Evolutionary conservation across 2,888 invertebrate species (phyloP).

Genomic region (Ferdinandea cuprea): DNA sequence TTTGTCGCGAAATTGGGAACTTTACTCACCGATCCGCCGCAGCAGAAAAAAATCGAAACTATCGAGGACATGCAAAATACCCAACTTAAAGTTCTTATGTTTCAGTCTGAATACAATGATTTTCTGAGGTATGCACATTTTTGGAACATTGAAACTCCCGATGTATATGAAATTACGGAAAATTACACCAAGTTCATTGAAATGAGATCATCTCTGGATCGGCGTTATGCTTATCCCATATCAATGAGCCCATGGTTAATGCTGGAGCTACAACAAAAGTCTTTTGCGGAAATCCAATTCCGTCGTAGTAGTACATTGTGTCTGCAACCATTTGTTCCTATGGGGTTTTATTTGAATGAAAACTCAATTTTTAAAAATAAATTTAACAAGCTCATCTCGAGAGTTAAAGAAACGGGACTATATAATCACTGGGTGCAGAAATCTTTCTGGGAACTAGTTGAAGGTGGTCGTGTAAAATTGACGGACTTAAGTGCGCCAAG

Average conservation of each 20-base stretch:
- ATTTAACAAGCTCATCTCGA: neutral
- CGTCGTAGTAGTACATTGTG: conserved; percentile 6
- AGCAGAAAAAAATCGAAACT: neutral
- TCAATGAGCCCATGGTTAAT: neutral
- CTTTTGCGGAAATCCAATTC: neutral
- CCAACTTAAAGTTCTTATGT: neutral
- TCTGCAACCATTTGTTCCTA: neutral
- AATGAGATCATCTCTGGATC: neutral
- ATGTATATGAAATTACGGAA: neutral
- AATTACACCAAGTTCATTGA: neutral
- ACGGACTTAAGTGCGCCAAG: neutral
- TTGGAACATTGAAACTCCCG: neutral
- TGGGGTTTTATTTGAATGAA: conserved; percentile 1
- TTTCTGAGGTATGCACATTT: neutral
- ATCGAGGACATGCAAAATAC: conserved; percentile 10
- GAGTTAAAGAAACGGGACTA: conserved; percentile 8
- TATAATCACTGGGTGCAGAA: conserved; percentile 5
- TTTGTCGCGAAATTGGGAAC: conserved; percentile 4
- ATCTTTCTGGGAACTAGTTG: conserved; percentile 14
- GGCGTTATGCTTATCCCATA: neutral
- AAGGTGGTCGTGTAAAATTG: conserved; percentile 1
- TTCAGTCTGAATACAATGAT: neutral
- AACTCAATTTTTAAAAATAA: conserved; percentile 16
- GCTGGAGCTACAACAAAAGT: neutral
- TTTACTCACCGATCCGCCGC: conserved; percentile 1